Evolutionary conservation across 2,797 vertebrate species (phyloP).

Genomic region (Vireo griseus): DNA sequence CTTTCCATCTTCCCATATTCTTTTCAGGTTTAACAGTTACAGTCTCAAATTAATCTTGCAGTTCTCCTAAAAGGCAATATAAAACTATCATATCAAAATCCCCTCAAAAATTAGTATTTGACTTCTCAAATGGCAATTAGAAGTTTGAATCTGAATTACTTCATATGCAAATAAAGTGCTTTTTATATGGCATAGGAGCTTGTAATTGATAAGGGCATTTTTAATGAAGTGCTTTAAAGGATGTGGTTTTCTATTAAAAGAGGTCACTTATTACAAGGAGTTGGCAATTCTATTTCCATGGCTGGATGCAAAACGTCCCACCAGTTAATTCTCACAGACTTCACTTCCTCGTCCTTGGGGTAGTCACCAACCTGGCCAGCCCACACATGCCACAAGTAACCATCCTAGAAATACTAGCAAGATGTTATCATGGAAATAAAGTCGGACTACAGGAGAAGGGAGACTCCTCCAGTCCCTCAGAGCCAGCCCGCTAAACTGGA

Average conservation of each 20-base stretch:
- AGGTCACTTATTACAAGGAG: background rate
- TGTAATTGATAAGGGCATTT: background rate
- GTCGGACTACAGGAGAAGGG: background rate
- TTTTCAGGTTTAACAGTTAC: background rate
- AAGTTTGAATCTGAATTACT: background rate
- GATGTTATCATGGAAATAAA: background rate
- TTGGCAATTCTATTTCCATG: background rate
- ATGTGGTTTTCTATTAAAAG: constrained; percentile 10
- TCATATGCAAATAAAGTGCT: background rate
- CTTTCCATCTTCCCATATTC: background rate
- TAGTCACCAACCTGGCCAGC: background rate
- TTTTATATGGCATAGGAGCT: background rate
- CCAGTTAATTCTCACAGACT: background rate
- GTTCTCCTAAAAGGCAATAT: background rate
- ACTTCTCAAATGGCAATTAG: background rate
- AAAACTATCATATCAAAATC: background rate
- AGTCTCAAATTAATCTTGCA: background rate
- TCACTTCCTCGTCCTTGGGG: background rate
- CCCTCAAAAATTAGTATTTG: background rate
- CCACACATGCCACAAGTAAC: background rate
- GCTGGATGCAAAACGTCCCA: background rate
- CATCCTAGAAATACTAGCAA: background rate
- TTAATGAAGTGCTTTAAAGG: background rate
- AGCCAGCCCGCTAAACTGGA: background rate
- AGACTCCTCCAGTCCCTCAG: background rate